phyloP scores from a whole-genome alignment of 2,888 invertebrate genomes.

The Plusia festucae region DNA sequence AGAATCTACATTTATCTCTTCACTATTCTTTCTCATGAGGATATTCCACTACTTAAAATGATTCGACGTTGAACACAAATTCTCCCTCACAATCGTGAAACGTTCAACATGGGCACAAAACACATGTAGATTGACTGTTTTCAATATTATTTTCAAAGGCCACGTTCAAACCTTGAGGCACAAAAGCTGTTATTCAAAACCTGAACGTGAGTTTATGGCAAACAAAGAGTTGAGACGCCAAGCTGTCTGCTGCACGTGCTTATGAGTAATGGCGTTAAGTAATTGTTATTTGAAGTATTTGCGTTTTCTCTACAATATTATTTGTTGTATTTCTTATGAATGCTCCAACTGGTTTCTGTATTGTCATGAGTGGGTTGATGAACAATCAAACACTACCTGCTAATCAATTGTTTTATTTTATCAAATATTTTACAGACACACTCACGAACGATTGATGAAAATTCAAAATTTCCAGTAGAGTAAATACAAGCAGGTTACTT shows the following conservation, averaged over 20 bases:
- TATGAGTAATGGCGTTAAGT: slow-evolving; percentile 54
- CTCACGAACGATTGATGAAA: too few species aligned
- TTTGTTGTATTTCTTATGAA: background rate
- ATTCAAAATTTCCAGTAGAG: too few species aligned
- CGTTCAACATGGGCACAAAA: slow-evolving; percentile 16
- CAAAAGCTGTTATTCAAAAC: slow-evolving; percentile 53
- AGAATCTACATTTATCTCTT: too few species aligned
- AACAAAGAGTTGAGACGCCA: slow-evolving; percentile 69
- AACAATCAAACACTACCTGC: background rate
- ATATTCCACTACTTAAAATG: background rate
- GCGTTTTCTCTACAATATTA: background rate
- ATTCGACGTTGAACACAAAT: background rate
- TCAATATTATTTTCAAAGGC: slow-evolving; percentile 71
- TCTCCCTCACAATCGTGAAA: slow-evolving; percentile 1
- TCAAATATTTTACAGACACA: too few species aligned
- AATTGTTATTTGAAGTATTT: slow-evolving; percentile 33
- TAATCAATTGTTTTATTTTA: too few species aligned
- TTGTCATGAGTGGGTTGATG: background rate
- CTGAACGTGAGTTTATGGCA: slow-evolving; percentile 63
- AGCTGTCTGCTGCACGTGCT: slow-evolving; percentile 64
- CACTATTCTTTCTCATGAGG: background rate
- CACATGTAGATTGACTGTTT: slow-evolving; percentile 42
- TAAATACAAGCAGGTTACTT: too few species aligned
- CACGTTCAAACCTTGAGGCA: slow-evolving; percentile 50
- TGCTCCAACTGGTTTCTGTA: background rate